phyloP scores from a whole-genome alignment of 23 tunicate genomes.

The Diplosoma virens region DNA sequence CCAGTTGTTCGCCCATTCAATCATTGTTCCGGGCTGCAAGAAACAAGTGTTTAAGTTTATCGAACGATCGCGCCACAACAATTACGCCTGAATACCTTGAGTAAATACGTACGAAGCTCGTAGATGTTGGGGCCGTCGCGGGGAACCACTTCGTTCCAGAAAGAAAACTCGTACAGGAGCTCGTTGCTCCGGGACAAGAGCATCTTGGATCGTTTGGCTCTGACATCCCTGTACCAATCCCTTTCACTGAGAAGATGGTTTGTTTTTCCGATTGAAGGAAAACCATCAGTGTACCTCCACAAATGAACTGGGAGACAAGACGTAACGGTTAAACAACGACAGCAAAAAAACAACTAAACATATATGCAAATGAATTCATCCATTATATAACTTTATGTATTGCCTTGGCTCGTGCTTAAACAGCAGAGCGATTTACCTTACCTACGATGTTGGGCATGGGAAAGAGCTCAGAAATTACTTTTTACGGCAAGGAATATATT shows the following conservation, averaged over 20 bases:
- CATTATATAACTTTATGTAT: too few species aligned
- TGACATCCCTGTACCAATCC: slow-evolving; percentile 73
- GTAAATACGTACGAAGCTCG: slow-evolving; percentile 76
- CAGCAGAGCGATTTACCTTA: not conserved
- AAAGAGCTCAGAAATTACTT: too few species aligned
- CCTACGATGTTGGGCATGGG: too few species aligned
- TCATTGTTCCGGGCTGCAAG: slow-evolving; percentile 93
- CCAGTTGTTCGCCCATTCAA: slow-evolving; percentile 98
- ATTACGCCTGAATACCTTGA: too few species aligned
- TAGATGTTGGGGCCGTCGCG: slow-evolving; percentile 84
- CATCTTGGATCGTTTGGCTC: slow-evolving; percentile 73
- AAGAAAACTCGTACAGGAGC: slow-evolving; percentile 84
- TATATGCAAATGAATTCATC: too few species aligned
- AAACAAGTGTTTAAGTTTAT: too few species aligned
- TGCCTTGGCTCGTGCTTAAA: too few species aligned
- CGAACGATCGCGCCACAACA: too few species aligned
- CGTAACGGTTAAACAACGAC: not conserved
- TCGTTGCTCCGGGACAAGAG: slow-evolving; percentile 76
- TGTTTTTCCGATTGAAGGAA: slow-evolving; percentile 67
- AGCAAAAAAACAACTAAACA: too few species aligned
- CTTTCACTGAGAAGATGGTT: slow-evolving; percentile 48
- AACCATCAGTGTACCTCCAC: slow-evolving; percentile 90
- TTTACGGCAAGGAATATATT: too few species aligned
- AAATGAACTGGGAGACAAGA: slow-evolving; percentile 71
- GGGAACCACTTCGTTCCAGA: slow-evolving; percentile 84